phyloP scores from a whole-genome alignment of 2,888 invertebrate species.

The Congeria kusceri region DNA sequence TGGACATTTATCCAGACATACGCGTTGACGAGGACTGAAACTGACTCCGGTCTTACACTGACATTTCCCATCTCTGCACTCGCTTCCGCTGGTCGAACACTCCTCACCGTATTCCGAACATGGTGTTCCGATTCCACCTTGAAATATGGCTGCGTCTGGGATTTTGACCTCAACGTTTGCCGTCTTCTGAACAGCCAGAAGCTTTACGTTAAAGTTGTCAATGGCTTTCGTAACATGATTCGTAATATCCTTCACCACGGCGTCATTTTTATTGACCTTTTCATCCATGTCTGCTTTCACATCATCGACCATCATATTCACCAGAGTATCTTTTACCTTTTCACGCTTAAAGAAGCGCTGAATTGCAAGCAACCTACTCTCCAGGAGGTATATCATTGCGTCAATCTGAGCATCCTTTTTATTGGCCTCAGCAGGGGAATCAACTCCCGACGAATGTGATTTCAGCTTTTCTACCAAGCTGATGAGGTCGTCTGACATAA shows the following conservation, averaged over 20 bases:
- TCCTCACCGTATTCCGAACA: slow-evolving; percentile 23
- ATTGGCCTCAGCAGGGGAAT: no score
- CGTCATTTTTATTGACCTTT: slow-evolving; percentile 38
- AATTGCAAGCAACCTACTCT: no score
- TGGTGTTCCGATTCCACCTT: slow-evolving; percentile 41
- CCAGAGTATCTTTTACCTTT: no score
- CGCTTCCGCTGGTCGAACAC: slow-evolving; percentile 20
- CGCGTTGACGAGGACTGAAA: slow-evolving; percentile 20
- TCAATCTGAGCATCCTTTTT: no score
- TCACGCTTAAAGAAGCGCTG: no score
- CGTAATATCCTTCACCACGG: slow-evolving; percentile 16
- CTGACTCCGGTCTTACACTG: slow-evolving; percentile 45
- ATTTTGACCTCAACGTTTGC: slow-evolving; percentile 51
- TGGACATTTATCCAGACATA: slow-evolving; percentile 31
- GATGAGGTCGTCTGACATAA: no score
- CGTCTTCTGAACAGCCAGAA: slow-evolving; percentile 35
- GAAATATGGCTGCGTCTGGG: slow-evolving; percentile 42
- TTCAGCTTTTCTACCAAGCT: no score
- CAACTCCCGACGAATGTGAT: no score
- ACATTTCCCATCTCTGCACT: slow-evolving; percentile 36
- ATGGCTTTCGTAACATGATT: slow-evolving; percentile 16
- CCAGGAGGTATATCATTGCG: no score
- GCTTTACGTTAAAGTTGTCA: slow-evolving; percentile 27
- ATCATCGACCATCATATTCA: background rate
- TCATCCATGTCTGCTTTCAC: slow-evolving; percentile 43